Base-by-base conservation (phyloP, 1,140 invertebrate genomes). In the Vollenhovia emeryi region DNA sequence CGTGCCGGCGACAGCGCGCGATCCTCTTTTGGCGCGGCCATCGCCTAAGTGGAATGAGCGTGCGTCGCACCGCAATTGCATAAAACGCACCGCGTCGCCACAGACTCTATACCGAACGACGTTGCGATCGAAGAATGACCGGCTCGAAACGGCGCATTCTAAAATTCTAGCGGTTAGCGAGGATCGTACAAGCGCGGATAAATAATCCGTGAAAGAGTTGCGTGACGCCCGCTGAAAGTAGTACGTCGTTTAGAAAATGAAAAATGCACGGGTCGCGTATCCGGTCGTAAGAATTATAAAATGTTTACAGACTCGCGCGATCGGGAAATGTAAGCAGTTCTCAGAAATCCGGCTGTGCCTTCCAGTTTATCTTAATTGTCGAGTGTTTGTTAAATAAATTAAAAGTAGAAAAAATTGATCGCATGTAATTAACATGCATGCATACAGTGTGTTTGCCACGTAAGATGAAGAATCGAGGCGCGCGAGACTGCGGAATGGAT, bases 41-140 rank as follows among this genome's bases (percentile, higher is more conserved):
- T 48, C 45, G 73, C 69, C 59, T 87, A 89, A 92, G 87, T 91
- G 86, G 88, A 91, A 92, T 91, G 91, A 80, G 86, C 88, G 91
- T 92, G 90, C 86, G 87, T 86, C 86, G 91, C 87, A 92, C 62
- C 50, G 62, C 52, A 88, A 88, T 89, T 59, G 78, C 43, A 73
- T 71, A 71, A 86, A 88, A 74, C 52, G 57, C n/a, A 45, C 13
- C 62, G 9, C 30, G 40, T 36, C 75, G 43, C 7, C 13, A 8
- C 36, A n/a, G 27, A 11, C 24, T 69, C 30, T 33, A 43, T 80
- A n/a, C 66, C 24, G 24, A 71, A 30, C 45, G 21, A 57, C 18
- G 33, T 9, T 27, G 18, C 30, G 36, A 66, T 24, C 59, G 60
- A 64, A 33, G 36, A 27, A 45, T 57, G 13, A 52, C 36, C 21